These are phyloP conservation scores for Dinothrombium tinctorium DNA, from an alignment of 1,140 invertebrate genomes.

Conservation along the genomic window DNA sequence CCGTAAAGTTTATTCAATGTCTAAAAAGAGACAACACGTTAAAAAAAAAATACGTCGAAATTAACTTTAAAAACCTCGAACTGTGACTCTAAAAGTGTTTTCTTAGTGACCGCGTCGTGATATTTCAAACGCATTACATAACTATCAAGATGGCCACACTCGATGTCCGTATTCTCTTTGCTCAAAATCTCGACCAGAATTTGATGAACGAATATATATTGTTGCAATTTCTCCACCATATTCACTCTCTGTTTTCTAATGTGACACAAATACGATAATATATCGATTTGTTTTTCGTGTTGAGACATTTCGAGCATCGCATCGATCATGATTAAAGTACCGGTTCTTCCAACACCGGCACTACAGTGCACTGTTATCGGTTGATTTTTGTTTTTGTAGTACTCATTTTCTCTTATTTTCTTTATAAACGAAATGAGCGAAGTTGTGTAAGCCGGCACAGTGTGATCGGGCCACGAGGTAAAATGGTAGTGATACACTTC, in stretches of 20 bases:
- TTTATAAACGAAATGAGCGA: conserved; percentile 89
- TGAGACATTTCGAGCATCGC: conserved; percentile 90
- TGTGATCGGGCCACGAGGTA: conserved; percentile 89
- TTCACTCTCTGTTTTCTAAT: conserved; percentile 83
- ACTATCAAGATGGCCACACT: no score
- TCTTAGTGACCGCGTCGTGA: no score
- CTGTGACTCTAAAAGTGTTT: no score
- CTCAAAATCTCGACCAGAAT: no score
- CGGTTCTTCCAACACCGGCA: conserved; percentile 10
- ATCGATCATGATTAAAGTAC: conserved; percentile 88
- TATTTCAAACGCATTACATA: no score
- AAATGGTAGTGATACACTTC: conserved; percentile 88
- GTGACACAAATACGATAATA: conserved; percentile 87
- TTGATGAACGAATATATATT: conserved; percentile 96
- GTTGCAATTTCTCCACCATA: conserved; percentile 95
- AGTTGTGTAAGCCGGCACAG: conserved; percentile 79
- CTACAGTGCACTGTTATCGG: conserved; percentile 83
- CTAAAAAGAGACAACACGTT: no score
- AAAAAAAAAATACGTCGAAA: no score
- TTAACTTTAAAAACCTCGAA: no score
- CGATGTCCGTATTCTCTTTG: no score
- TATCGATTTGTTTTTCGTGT: conserved; percentile 73
- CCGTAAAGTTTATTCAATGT: no score
- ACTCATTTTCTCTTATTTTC: conserved; percentile 65
- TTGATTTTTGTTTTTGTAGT: conserved; percentile 36